A percentile compares a stretch with the other conserved stretches of the same genome.
Evolutionary conservation across 2,888 invertebrate genomes (phyloP).

Genomic region (Orchesella flavescens): DNA sequence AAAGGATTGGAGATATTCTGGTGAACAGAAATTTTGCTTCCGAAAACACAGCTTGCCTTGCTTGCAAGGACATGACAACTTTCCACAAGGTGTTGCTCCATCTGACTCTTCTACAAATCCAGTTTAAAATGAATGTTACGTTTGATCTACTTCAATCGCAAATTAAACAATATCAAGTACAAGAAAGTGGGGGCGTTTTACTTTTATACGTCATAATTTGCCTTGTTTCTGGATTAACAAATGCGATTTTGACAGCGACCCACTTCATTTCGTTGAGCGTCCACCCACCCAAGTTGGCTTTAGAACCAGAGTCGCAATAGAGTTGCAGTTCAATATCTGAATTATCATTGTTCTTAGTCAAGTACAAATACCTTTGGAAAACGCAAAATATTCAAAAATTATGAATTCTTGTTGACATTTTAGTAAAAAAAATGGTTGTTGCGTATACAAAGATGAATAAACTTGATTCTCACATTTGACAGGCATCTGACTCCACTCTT

Average conservation of each 20-base stretch:
- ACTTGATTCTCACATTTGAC: slow-evolving; percentile 28
- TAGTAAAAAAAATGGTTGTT: too few species aligned
- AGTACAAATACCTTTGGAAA: slow-evolving; percentile 32
- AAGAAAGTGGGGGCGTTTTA: too few species aligned
- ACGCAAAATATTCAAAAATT: neutral
- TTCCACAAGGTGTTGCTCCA: slow-evolving; percentile 44
- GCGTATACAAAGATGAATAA: too few species aligned
- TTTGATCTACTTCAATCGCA: too few species aligned
- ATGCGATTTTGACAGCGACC: slow-evolving; percentile 33
- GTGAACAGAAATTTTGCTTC: slow-evolving; percentile 19
- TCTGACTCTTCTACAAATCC: neutral
- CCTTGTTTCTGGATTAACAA: slow-evolving; percentile 45
- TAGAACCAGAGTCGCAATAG: slow-evolving; percentile 43
- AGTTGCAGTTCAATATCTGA: slow-evolving; percentile 44
- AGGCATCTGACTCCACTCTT: slow-evolving; percentile 46
- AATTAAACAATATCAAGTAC: too few species aligned
- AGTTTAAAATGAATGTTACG: too few species aligned
- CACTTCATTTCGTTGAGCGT: slow-evolving; percentile 25
- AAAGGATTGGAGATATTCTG: slow-evolving; percentile 29
- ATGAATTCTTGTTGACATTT: too few species aligned
- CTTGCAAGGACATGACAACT: slow-evolving; percentile 23
- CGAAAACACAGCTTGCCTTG: slow-evolving; percentile 39
- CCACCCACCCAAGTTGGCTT: slow-evolving; percentile 44
- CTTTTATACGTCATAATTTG: slow-evolving; percentile 29
- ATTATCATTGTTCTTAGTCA: slow-evolving; percentile 18